A percentile compares a stretch with the other conserved stretches of the same genome.
Evolutionary conservation across 2,888 invertebrate genomes (phyloP).

Genomic region (Apodemia hepburni): DNA sequence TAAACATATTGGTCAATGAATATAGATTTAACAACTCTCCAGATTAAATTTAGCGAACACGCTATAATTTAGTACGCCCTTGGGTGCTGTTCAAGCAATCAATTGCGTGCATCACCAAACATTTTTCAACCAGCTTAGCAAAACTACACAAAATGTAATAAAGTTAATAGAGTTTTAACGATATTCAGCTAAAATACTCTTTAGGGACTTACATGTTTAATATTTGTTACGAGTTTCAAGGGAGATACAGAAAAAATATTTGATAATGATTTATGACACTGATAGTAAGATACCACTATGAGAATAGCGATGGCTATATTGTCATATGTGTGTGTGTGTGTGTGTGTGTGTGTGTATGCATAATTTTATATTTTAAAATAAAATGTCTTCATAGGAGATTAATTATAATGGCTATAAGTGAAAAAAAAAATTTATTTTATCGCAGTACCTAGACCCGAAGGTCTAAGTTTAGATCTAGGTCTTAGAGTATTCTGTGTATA

Average conservation of each 20-base stretch:
- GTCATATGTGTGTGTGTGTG: no score
- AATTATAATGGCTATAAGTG: no score
- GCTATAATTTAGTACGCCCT: constrained; percentile 11
- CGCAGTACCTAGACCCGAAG: no score
- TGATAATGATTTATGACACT: no score
- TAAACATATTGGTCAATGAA: not conserved
- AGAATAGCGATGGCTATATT: no score
- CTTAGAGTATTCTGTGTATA: no score
- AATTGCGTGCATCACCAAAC: constrained; percentile 29
- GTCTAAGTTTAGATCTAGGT: no score
- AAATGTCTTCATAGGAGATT: no score
- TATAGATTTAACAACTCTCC: not conserved
- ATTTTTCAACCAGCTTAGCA: constrained; percentile 21
- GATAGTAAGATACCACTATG: no score
- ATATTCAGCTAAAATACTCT: not conserved
- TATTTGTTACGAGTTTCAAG: not conserved
- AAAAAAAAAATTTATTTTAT: no score
- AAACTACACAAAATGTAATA: constrained; percentile 11
- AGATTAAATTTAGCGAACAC: not conserved
- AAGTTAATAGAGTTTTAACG: constrained; percentile 10
- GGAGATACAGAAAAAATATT: not conserved
- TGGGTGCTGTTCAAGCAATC: constrained; percentile 26
- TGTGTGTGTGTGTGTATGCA: no score
- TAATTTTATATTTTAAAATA: no score
- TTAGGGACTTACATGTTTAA: not conserved